Evolutionary conservation across 2,888 invertebrate genomes (phyloP), one percentile per base, ranked within the genome.

Genomic region (Hedya salicella): DNA sequence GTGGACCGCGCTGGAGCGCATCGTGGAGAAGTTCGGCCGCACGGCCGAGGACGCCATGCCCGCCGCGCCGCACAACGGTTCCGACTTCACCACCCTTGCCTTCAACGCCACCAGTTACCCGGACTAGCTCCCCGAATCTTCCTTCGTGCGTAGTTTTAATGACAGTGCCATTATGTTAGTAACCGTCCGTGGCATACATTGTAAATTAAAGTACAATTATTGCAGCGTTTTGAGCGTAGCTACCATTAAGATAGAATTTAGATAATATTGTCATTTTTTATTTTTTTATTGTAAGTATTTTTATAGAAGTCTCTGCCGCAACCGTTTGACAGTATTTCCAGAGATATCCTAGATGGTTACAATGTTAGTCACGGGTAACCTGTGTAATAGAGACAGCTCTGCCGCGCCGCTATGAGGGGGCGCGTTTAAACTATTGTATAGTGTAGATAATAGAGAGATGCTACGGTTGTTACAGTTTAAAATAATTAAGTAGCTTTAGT

Each of bases 1-100:
- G 0, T 95, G 94, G 82, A 95, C 95, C 5, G 95, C 95, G 32
- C 83, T 96, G 0, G 89, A 93, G 6, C 94, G 94, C 69, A 95
- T 96, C 74, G 93, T 95, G 69, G 71, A 82, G 11, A 94, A 93
- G 68, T 95, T 95, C 78, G 86, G 88, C 16, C 78, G 74, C 3
- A 69, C 70, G 17, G 16, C 44, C 14, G 30, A 39, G 16, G 70
- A 53, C 16, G 39, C 68, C 30, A 61, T 36, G 3, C 68, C 14
- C 32, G 4, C 53, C 11, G 50, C 61, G 3, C 13, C 65, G 6
- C 9, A 64, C 25, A 79, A 79, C 66, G 60, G 66, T 46, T 75
- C 78, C 0, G 68, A 64, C 0, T 21, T 6, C 56, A n/a, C 56
- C 16, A 16, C 66, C 42, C 14, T 56, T 11, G 48, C 30, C 46